Evolutionary conservation across 2,113 vertebrate genomes (phyloP).

Genomic region (Erythrocercus mccallii): DNA sequence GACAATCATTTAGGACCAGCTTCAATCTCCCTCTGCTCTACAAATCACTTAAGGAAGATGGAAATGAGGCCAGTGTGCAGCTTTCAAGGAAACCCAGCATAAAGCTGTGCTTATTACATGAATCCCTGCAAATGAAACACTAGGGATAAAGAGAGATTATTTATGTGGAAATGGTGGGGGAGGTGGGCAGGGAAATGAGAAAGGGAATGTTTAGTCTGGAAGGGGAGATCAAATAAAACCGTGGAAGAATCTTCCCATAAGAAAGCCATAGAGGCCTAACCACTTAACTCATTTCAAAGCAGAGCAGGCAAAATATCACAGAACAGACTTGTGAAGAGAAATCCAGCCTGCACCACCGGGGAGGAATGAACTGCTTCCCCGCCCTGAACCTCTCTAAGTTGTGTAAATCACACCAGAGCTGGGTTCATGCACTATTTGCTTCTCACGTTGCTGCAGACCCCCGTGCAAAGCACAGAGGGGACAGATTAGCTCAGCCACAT

Average conservation of each 20-base stretch:
- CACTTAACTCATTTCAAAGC: conserved; percentile 41
- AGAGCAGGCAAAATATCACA: conserved; percentile 38
- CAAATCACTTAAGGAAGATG: background rate
- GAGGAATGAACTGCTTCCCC: conserved; percentile 19
- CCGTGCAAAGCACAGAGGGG: background rate
- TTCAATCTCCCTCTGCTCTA: background rate
- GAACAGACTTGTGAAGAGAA: background rate
- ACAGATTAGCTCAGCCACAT: background rate
- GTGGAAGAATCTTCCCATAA: background rate
- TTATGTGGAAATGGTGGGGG: background rate
- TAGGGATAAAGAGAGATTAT: conserved; percentile 29
- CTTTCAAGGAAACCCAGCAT: conserved; percentile 34
- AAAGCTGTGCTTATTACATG: conserved; percentile 19
- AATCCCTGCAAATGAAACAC: conserved; percentile 34
- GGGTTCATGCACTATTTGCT: background rate
- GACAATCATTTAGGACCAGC: background rate
- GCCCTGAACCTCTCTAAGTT: background rate
- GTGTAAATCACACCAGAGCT: background rate
- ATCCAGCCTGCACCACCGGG: background rate
- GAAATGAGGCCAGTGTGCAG: background rate
- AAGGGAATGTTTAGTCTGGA: conserved; percentile 35
- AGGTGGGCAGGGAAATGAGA: conserved; percentile 34
- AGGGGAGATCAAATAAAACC: conserved; percentile 8
- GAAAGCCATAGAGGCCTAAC: conserved; percentile 17
- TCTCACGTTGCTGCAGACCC: background rate